Evolutionary conservation across 2,113 vertebrate genomes (phyloP), one percentile per base, ranked within the genome.

Genomic region (Myotis yumanensis): DNA sequence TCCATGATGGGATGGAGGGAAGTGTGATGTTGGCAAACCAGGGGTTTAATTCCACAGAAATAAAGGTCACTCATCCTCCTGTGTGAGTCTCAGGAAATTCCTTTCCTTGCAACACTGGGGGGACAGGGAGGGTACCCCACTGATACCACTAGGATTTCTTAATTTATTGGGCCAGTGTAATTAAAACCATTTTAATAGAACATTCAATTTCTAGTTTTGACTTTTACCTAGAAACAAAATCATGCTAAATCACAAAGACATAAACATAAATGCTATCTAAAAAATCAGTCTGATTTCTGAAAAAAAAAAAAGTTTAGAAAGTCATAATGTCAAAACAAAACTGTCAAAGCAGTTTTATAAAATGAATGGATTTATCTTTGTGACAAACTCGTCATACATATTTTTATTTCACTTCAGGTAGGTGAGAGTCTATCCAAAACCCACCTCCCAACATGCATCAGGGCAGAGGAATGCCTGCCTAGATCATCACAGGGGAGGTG

Each of bases 401-500:
- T 64, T 17, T 43, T 84, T 84, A 62, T 80, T 73, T 90, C 43
- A 51, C 15, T 69, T 16, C 7, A 52, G 22, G 37, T 10, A 11
- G 32, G 4, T 43, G 25, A 69, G 88, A 59, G 66, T 32, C 16
- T 16, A 25, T 20, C 77, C 5, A 20, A 77, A 92, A 59, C 1
- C 0, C 0, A 64, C 32, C 6, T 62, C 0, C 4, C 54, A 9
- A 43, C 7, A 64, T 30, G 43, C 2, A 51, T 30, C 23, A 22
- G 20, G 16, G 7, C 4, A 11, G 52, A 43, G 1, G 28, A 73
- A 89, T 18, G 32, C 0, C 54, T 91, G 7, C 46, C 2, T 59
- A 59, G 7, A 23, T 18, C 17, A 30, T 28, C 12, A 20, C 0
- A 86, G 23, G 1, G 4, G 9, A 4, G 2, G 3, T 15, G 17